Conservation (phyloP, 1,140 invertebrate genomes). For the Calliopsis andreniformis region DNA sequence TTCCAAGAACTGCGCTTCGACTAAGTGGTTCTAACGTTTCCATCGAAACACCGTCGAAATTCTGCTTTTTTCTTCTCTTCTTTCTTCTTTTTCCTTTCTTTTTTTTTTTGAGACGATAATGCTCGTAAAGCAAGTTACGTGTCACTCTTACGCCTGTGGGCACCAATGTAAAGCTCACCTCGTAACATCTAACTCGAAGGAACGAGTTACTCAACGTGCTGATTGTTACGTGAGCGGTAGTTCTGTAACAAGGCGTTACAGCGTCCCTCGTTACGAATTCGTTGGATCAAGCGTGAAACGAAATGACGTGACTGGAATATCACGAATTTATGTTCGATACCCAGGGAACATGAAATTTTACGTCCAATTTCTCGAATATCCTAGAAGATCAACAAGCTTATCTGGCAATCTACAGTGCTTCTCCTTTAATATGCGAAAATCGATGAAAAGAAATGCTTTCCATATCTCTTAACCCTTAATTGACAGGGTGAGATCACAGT, state of each 20-base stretch:
- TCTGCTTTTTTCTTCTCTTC: slow-evolving; percentile 19
- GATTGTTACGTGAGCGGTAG: slow-evolving; percentile 63
- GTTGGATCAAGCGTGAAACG: slow-evolving; percentile 61
- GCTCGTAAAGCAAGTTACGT: slow-evolving; percentile 50
- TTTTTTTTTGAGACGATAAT: background rate
- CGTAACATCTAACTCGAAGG: slow-evolving; percentile 63
- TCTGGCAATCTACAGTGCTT: too few relatives aligned
- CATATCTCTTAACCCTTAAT: too few relatives aligned
- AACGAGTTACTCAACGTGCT: slow-evolving; percentile 60
- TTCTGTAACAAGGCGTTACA: slow-evolving; percentile 68
- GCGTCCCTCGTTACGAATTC: slow-evolving; percentile 64
- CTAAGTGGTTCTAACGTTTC: slow-evolving; percentile 40
- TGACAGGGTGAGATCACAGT: too few relatives aligned
- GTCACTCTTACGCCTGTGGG: slow-evolving; percentile 41
- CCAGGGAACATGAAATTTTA: background rate
- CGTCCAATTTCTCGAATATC: background rate
- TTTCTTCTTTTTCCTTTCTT: background rate
- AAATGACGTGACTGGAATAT: slow-evolving; percentile 58
- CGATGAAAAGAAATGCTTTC: too few relatives aligned
- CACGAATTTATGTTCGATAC: slow-evolving; percentile 10
- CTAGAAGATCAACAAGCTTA: background rate
- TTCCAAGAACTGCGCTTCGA: too few relatives aligned
- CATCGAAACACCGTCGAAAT: slow-evolving; percentile 37
- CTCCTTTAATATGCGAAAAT: background rate
- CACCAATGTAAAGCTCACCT: slow-evolving; percentile 59